Base-by-base conservation (phyloP, 92 coral and sea anemone genomes). In the Epizoanthus scotinus region DNA sequence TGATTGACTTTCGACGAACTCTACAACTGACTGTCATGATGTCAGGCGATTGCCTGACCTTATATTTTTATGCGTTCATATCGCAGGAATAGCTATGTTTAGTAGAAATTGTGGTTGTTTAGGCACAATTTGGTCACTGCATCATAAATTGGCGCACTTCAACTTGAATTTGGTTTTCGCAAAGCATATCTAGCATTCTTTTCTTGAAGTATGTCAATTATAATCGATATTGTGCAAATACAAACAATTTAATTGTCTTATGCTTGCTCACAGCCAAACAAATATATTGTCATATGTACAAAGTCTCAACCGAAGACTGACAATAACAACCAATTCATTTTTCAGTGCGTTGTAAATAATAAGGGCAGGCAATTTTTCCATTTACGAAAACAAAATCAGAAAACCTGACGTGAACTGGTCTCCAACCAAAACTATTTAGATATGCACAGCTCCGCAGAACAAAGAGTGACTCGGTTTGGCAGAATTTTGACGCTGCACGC, bases 231-330 rank as follows among this genome's bases (percentile, higher is more conserved):
- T 75, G 81, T 75, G 25, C 81, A 75, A 75, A 75, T 60, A 38
- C 81, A 75, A 75, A 75, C 81, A 59, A 59, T 40, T 75, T 75
- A 75, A 75, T 59, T 75, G 81, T 75, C 81, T 75, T 75, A 75
- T 19, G 24, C 81, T 42, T 63, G 81, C 81, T 75, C 68, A 59
- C 38, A 36, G 21, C 68, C 22, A 58, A 58, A 59, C 68, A 75
- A 75, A 59, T 75, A 59, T 60, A 74, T 58, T 75, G 49, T 57
- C 68, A 22, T 21, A 36, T 75, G 68, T 2, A 59, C 68, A 36
- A 53, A 54, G 44, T 22, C 40, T 19, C 24, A 34, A 31, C 44
- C 47, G 6, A 57, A 7, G 22, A 75, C 68, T 75, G 61, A 21
- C 56, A 58, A 59, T 24, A 70, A 70, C 27, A 47, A 24, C 18